Evolutionary conservation across 2,888 invertebrate species (phyloP).

Genomic region (Sesia bembeciformis): DNA sequence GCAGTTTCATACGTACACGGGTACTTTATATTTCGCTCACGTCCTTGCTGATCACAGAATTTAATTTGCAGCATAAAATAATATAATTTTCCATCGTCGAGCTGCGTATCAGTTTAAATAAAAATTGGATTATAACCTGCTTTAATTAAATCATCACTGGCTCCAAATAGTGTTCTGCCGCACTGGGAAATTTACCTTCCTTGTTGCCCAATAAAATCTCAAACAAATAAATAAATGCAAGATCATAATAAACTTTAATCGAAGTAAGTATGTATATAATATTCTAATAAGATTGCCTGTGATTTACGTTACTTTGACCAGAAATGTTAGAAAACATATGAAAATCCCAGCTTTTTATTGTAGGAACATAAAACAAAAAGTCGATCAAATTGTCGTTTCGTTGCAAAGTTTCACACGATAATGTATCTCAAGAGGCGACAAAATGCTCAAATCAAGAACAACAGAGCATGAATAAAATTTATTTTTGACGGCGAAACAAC

Average conservation of each 20-base stretch:
- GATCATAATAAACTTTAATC: too few relatives aligned
- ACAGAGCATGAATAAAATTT: slow-evolving; percentile 23
- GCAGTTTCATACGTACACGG: background rate
- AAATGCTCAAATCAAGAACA: slow-evolving; percentile 26
- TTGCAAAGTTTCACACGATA: slow-evolving; percentile 20
- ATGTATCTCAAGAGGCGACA: slow-evolving; percentile 24
- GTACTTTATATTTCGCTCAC: slow-evolving; percentile 22
- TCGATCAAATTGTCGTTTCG: slow-evolving; percentile 15
- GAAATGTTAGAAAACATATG: too few relatives aligned
- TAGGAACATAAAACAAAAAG: too few relatives aligned
- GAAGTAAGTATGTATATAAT: too few relatives aligned
- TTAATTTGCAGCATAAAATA: slow-evolving; percentile 50
- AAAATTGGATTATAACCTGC: slow-evolving; percentile 47
- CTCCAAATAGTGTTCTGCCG: background rate
- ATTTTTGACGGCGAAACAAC: slow-evolving; percentile 47
- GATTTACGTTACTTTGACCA: too few relatives aligned
- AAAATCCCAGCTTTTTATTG: too few relatives aligned
- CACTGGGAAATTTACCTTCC: background rate
- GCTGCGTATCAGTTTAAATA: slow-evolving; percentile 41
- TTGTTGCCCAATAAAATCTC: background rate
- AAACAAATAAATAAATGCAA: too few relatives aligned
- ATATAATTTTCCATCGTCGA: slow-evolving; percentile 45
- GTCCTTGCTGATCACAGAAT: slow-evolving; percentile 40
- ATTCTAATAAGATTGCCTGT: too few relatives aligned
- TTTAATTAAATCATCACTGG: slow-evolving; percentile 27